A percentile compares a stretch with the other conserved stretches of the same genome.
Evolutionary conservation across 2,888 invertebrate species (phyloP).

Genomic region (Orthonychiurus folsomi): DNA sequence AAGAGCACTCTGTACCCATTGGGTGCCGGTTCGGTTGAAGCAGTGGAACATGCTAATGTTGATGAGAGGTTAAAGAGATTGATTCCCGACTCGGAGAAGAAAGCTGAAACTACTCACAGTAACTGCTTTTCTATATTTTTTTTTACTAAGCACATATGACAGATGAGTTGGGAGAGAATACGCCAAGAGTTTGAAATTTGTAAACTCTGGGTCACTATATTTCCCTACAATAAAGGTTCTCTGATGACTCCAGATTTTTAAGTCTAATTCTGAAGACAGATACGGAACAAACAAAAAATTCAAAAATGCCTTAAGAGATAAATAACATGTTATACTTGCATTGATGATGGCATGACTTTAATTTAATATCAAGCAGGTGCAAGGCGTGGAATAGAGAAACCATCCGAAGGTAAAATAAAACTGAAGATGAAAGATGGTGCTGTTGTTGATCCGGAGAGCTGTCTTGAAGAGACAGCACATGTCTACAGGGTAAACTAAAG

Average conservation of each 20-base stretch:
- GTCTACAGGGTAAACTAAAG: conserved; percentile 53
- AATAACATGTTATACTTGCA: too few relatives aligned
- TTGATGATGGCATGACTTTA: too few relatives aligned
- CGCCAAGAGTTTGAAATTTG: conserved; percentile 42
- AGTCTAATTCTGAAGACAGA: conserved; percentile 42
- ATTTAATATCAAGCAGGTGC: too few relatives aligned
- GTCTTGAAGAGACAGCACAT: conserved; percentile 66
- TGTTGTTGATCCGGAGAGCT: conserved; percentile 87
- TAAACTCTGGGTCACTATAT: conserved; percentile 30
- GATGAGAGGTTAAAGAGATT: neutral
- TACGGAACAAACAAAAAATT: conserved; percentile 42
- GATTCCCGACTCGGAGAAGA: neutral
- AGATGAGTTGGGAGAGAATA: conserved; percentile 24
- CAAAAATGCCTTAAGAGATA: too few relatives aligned
- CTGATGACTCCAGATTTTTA: conserved; percentile 43
- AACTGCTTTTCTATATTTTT: too few relatives aligned
- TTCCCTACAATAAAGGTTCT: conserved; percentile 42
- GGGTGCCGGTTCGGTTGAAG: neutral
- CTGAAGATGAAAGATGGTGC: conserved; percentile 71
- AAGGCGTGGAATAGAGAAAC: conserved; percentile 13
- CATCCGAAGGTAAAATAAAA: conserved; percentile 47
- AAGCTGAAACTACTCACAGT: neutral
- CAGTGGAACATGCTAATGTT: neutral
- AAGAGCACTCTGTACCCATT: neutral
- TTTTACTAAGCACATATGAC: too few relatives aligned